These are phyloP conservation scores for Rotaria sp. DNA, from an alignment of 2,888 invertebrate species.

Conservation along the genomic window DNA sequence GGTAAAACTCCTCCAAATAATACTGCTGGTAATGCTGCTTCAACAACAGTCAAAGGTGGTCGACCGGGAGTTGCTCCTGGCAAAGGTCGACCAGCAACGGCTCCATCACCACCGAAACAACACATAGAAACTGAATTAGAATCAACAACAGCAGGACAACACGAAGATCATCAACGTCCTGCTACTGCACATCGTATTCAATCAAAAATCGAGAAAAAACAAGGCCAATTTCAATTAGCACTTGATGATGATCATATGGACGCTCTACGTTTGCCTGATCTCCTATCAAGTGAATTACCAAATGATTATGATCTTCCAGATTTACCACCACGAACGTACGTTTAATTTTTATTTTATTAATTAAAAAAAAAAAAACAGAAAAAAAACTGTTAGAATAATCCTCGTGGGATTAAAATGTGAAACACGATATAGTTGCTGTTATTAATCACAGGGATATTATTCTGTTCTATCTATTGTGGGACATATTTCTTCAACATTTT, in stretches of 20 bases:
- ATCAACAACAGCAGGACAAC: not conserved
- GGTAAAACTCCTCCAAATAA: constrained; percentile 4
- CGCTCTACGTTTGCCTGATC: not conserved
- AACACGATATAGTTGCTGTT: no score
- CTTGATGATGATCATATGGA: constrained; percentile 15
- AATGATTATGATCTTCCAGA: constrained; percentile 2
- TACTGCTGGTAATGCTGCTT: not conserved
- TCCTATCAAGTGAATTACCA: not conserved
- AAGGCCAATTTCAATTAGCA: not conserved
- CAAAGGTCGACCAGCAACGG: constrained; percentile 43
- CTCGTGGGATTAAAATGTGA: no score
- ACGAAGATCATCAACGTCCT: not conserved
- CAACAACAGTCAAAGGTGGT: not conserved
- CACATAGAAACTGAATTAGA: constrained; percentile 38
- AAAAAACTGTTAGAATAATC: no score
- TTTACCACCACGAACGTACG: constrained; percentile 14
- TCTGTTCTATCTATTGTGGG: no score
- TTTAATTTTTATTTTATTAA: not conserved
- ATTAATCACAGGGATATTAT: no score
- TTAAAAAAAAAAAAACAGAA: no score
- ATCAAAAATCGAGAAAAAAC: constrained; percentile 20
- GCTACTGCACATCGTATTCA: not conserved
- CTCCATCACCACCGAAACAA: constrained; percentile 44
- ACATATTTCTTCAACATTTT: no score
- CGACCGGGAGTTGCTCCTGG: constrained; percentile 33